A percentile compares a stretch with the other conserved stretches of the same genome.
Conservation (phyloP, 2,888 invertebrate species). For the Physocephala rufipes region DNA sequence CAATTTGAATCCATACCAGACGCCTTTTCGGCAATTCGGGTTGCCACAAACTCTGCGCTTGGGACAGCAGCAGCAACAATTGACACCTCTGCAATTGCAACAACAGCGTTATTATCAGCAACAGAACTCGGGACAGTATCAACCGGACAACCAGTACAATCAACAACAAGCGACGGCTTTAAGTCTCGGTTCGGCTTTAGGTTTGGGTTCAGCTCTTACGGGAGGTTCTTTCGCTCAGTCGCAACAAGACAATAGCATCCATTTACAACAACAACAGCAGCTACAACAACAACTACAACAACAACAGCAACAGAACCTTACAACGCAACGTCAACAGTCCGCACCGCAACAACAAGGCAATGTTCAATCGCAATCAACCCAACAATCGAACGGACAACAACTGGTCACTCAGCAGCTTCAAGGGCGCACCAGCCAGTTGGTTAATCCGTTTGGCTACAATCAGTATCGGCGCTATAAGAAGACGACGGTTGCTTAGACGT, state of each 20-base stretch:
- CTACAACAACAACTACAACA: conserved; percentile 51
- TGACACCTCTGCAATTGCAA: conserved; percentile 58
- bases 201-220: conserved; percentile 39
- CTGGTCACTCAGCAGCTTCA: conserved; percentile 60
- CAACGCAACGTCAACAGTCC: conserved; percentile 30
- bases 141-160: conserved; percentile 55
- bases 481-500: conserved; percentile 45
- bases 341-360: conserved; percentile 46
- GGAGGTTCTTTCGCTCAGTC: conserved; percentile 40
- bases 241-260: conserved; percentile 40
- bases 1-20: conserved; percentile 62
- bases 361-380: conserved; percentile 51
- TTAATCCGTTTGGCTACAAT: conserved; percentile 60
- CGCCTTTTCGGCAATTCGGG: conserved; percentile 58
- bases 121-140: conserved; percentile 60
- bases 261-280: conserved; percentile 45
- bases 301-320: conserved; percentile 48
- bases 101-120: conserved; percentile 50
- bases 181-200: conserved; percentile 39
- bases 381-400: conserved; percentile 54
- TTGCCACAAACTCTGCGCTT: conserved; percentile 52
- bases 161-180: conserved; percentile 38
- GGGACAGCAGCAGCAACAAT: conserved; percentile 55
- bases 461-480: conserved; percentile 64
- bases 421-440: conserved; percentile 61